These are phyloP conservation scores for Setophaga kirtlandii DNA, from an alignment of 2,113 vertebrate species.

Conservation along the genomic window DNA sequence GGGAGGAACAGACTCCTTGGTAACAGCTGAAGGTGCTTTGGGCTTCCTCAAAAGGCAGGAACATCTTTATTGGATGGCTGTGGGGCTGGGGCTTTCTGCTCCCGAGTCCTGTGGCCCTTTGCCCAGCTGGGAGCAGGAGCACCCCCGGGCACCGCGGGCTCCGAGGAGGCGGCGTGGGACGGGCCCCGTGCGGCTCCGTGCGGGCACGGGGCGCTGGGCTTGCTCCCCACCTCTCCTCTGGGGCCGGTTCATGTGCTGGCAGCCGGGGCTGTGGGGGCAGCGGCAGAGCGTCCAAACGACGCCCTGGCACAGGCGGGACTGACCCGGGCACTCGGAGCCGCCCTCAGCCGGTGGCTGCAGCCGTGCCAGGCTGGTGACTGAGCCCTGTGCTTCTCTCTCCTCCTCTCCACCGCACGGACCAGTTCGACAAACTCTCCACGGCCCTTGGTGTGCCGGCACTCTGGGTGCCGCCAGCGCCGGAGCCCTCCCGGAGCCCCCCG, in stretches of 20 bases:
- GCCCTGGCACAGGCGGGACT: not conserved
- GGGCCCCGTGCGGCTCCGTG: rapidly evolving
- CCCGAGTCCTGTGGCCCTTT: rapidly evolving
- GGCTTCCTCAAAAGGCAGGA: not conserved
- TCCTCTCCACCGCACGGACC: rapidly evolving
- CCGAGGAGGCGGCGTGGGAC: not conserved
- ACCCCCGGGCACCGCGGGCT: rapidly evolving
- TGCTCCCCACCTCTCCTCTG: rapidly evolving
- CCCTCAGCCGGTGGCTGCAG: not conserved
- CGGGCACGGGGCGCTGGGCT: rapidly evolving
- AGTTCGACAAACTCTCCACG: rapidly evolving
- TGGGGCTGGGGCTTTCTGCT: not conserved
- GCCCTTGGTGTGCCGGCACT: rapidly evolving
- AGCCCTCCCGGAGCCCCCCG: rapidly evolving
- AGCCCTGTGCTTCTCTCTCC: not conserved
- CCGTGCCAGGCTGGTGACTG: rapidly evolving
- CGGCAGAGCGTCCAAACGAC: rapidly evolving
- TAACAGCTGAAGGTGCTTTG: rapidly evolving
- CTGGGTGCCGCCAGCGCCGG: rapidly evolving
- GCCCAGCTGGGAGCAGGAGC: not conserved
- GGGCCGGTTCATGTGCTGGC: rapidly evolving
- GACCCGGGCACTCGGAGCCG: rapidly evolving
- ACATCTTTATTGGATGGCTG: not conserved
- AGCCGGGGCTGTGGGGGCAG: not conserved
- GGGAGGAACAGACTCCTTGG: not conserved